Conservation (phyloP, 2,797 vertebrate genomes). For the Octomys mimax region DNA sequence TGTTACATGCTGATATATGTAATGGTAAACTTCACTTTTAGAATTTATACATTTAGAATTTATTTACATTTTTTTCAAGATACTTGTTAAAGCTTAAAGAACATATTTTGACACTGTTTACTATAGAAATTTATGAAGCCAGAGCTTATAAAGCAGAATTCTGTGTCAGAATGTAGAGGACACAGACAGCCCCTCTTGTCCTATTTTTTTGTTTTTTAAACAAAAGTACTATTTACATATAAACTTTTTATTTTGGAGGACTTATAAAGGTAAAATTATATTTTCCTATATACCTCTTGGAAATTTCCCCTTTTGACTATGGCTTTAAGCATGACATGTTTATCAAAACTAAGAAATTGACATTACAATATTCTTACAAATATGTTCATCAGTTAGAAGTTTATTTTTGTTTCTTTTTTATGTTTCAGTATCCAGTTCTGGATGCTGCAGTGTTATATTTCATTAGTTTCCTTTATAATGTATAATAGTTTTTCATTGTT, state of each 20-base stretch:
- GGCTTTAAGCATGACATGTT: not conserved
- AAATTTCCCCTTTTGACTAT: not conserved
- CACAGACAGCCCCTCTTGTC: too few relatives aligned
- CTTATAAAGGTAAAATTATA: not conserved
- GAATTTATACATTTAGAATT: slow-evolving; percentile 21
- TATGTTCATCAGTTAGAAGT: too few relatives aligned
- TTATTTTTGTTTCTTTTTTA: too few relatives aligned
- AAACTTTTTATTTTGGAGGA: not conserved
- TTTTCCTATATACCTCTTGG: not conserved
- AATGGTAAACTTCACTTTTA: slow-evolving; percentile 76
- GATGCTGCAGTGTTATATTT: not conserved
- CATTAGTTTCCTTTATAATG: not conserved
- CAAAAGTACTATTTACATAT: not conserved
- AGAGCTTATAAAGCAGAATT: slow-evolving; percentile 60
- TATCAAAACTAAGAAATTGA: too few relatives aligned
- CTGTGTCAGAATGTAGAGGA: slow-evolving; percentile 57
- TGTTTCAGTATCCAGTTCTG: not conserved
- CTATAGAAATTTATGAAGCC: slow-evolving; percentile 58
- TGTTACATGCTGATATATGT: slow-evolving; percentile 67
- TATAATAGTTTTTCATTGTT: not conserved
- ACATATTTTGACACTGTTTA: slow-evolving; percentile 52
- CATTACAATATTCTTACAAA: too few relatives aligned
- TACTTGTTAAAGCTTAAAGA: slow-evolving; percentile 50
- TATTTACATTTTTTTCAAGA: slow-evolving; percentile 53
- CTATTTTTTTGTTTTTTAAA: too few relatives aligned